Evolutionary conservation across 2,888 invertebrate species (phyloP), one percentile per base, ranked within the genome.

Genomic region (Eupsilia transversa): DNA sequence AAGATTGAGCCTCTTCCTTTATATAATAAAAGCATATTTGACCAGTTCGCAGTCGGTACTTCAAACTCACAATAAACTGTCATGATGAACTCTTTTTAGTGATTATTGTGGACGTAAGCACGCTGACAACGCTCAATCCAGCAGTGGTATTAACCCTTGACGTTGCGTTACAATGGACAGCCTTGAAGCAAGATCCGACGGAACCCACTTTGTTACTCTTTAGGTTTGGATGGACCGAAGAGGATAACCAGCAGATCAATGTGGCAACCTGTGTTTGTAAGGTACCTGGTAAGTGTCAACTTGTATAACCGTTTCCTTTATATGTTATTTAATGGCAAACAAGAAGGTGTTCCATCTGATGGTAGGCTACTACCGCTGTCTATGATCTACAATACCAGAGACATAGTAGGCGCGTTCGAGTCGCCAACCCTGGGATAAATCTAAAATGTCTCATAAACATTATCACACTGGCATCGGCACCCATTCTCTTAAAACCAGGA

Each of bases 141-240:
- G 74, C 86, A 0, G 67, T 91, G 9, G 86, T 92, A 0, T 76
- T 94, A 20, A 88, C 90, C 0, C 79, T 94, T 14, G 93, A 94
- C 0, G 88, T 92, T 3, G 94, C 94, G 0, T 72, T 92, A 5
- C 94, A 94, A 64, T 94, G 94, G 93, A 35, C 89, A 20, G 84
- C 84, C 0, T 60, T 94, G 70, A 92, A 89, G 61, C 86, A 89
- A 0, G 92, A 94, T 77, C 91, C 93, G 0, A 77, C 69, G 9
- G 94, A 93, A 57, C 93, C 94, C 0, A 94, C 94, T 0, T 72
- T 94, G 4, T 67, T 94, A 4, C 87, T 94, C 23, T 94, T 95
- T 88, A 94, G 91, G 74, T 95, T 94, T 64, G 94, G 94, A 5
- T 94, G 94, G 94, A 87, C 85, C 1, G 88, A 89, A 0, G 84